Evolutionary conservation across 1,140 invertebrate genomes (phyloP).

Genomic region (Thaumatotibia leucotreta): DNA sequence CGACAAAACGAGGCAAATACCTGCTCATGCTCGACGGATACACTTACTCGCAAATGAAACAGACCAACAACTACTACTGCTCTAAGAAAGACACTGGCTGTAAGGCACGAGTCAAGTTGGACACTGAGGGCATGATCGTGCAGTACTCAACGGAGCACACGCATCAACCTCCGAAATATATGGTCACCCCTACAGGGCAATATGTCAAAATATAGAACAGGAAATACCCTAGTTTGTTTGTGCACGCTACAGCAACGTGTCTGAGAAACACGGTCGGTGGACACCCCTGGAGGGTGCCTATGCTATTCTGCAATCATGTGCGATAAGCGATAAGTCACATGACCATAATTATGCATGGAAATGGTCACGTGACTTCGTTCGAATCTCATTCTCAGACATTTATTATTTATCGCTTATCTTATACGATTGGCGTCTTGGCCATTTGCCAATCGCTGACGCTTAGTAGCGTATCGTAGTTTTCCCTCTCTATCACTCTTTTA

Average conservation of each 20-base stretch:
- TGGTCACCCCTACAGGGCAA: neutral
- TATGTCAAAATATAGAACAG: slow-evolving; percentile 21
- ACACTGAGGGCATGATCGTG: slow-evolving; percentile 15
- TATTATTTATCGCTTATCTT: too few species aligned
- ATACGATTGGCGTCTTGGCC: too few species aligned
- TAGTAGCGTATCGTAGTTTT: too few species aligned
- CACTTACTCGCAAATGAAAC: slow-evolving; percentile 21
- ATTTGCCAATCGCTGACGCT: too few species aligned
- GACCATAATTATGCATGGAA: too few species aligned
- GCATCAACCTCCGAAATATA: slow-evolving; percentile 28
- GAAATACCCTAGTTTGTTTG: neutral
- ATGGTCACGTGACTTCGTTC: too few species aligned
- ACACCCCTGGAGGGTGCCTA: too few species aligned
- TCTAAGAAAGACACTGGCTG: slow-evolving; percentile 28
- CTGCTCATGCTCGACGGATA: slow-evolving; percentile 22
- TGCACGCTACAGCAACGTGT: too few species aligned
- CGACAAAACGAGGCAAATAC: slow-evolving; percentile 15
- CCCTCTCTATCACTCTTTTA: too few species aligned
- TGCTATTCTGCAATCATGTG: too few species aligned
- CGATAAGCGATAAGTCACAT: too few species aligned
- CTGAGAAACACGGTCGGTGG: neutral
- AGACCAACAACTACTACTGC: slow-evolving; percentile 22
- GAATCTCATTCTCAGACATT: too few species aligned
- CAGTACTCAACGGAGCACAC: slow-evolving; percentile 10
- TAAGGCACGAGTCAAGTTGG: slow-evolving; percentile 25